Evolutionary conservation across 1,140 invertebrate genomes (phyloP), one percentile per base, ranked within the genome.

Genomic region (Drosophila seguyi): DNA sequence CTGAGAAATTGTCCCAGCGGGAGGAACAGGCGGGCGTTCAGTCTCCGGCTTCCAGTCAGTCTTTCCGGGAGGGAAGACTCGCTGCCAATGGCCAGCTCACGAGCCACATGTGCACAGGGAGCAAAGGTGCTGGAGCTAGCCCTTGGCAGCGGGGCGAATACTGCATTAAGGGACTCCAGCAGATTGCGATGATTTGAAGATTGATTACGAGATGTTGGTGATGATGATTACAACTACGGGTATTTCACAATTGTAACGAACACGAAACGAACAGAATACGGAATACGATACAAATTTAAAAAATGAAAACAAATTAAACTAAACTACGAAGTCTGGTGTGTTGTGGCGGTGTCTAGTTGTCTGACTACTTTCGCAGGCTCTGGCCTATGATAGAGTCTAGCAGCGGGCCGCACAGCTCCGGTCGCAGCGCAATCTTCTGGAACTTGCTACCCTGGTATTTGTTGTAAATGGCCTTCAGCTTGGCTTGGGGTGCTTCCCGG

Each of bases 401-500:
- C n/a, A 91, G 75, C 11, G 77, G 36, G 25, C 93, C 91, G 76
- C 93, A 94, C 13, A 96, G 82, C 77, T 95, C 95, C 0, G 94
- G 92, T 18, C 95, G 93, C 41, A 93, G 79, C 20, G 95, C 94
- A 13, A 96, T 94, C 85, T 94, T 95, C 76, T 95, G 95, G 77
- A 95, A 93, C 50, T 95, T 95, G 0, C 92, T 65, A 41, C 93
- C 93, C 27, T 93, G 83, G 55, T 95, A 96, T 90, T 95, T 96
- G 66, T 94, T 94, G 52, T 94, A 94, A 4, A 95, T 94, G 5
- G 95, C 94, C 69, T 95, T 94, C 68, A 94, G 94, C 74, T 95
- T 95, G 29, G 94, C 94, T 22, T 93, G 94, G 3, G 95, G 94
- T 10, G 94, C 94, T 67, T 94, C 94, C 0, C 93, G 77, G 14